Evolutionary conservation across 2,113 vertebrate species (phyloP).

Genomic region (Percina caprodes): DNA sequence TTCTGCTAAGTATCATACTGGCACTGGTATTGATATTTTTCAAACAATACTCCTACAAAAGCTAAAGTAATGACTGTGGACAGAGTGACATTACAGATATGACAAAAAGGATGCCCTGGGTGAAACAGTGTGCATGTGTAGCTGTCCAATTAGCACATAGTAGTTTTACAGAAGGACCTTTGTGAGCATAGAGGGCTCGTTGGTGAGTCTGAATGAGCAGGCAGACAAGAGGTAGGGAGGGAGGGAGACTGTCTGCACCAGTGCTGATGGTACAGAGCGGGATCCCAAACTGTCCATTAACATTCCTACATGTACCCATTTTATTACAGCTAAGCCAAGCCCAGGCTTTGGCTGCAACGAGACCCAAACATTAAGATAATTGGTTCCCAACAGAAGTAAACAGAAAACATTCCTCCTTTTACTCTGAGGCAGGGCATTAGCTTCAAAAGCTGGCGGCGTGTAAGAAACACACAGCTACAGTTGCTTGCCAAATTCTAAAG

Average conservation of each 20-base stretch:
- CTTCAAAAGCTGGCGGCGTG: conserved; percentile 24
- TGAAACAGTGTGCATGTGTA: conserved; percentile 23
- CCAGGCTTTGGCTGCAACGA: conserved; percentile 22
- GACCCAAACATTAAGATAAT: conserved; percentile 68
- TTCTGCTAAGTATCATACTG: background rate
- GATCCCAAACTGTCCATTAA: conserved; percentile 68
- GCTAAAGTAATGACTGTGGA: background rate
- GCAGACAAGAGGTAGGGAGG: conserved; percentile 22
- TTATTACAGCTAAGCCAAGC: conserved; percentile 52
- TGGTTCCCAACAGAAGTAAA: conserved; percentile 63
- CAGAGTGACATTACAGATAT: conserved; percentile 19
- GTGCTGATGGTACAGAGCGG: conserved; percentile 27
- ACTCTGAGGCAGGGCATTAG: conserved; percentile 42
- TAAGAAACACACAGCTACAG: conserved; percentile 12
- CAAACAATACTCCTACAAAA: background rate
- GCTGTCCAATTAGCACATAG: conserved; percentile 58
- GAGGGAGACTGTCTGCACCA: conserved; percentile 25
- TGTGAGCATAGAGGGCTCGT: conserved; percentile 54
- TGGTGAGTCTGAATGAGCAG: conserved; percentile 53
- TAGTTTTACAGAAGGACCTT: conserved; percentile 63
- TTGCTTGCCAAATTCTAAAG: conserved; percentile 48
- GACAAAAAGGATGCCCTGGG: conserved; percentile 18
- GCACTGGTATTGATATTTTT: background rate
- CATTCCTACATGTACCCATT: conserved; percentile 58
- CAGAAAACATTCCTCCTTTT: conserved; percentile 54